phyloP scores from a whole-genome alignment of 2,797 vertebrate genomes.

The Strix occidentalis region DNA sequence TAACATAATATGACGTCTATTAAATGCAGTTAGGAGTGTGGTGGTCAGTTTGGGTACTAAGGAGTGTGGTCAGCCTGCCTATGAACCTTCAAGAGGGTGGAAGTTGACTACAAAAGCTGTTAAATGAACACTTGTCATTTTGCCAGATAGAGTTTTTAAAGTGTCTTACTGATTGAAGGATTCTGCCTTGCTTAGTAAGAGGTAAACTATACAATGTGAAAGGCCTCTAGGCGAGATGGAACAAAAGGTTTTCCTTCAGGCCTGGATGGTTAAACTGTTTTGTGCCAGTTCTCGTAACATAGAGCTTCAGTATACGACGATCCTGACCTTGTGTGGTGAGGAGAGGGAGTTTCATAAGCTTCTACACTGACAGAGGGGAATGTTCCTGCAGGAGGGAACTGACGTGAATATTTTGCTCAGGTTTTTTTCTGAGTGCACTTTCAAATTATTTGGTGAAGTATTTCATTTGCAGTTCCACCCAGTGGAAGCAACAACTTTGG shows the following conservation, averaged over 20 bases:
- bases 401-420: not conserved
- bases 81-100: not conserved
- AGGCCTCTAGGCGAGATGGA: not conserved
- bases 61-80: not conserved
- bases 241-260: not conserved
- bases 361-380: not conserved
- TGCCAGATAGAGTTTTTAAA: not conserved
- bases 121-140: not conserved
- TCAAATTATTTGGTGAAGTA: not conserved
- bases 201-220: fast-evolving
- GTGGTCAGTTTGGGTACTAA: not conserved
- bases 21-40: not conserved
- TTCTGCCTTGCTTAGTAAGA: not conserved
- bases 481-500: not conserved
- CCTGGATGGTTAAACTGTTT: not conserved
- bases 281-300: fast-evolving
- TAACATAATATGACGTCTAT: not conserved
- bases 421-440: not conserved
- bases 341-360: not conserved
- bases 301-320: not conserved
- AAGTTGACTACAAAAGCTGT: not conserved
- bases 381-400: not conserved
- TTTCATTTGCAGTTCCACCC: not conserved
- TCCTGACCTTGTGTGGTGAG: not conserved
- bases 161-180: not conserved